Conservation (phyloP, 2,113 vertebrate species). For the Patagioenas fasciata region DNA sequence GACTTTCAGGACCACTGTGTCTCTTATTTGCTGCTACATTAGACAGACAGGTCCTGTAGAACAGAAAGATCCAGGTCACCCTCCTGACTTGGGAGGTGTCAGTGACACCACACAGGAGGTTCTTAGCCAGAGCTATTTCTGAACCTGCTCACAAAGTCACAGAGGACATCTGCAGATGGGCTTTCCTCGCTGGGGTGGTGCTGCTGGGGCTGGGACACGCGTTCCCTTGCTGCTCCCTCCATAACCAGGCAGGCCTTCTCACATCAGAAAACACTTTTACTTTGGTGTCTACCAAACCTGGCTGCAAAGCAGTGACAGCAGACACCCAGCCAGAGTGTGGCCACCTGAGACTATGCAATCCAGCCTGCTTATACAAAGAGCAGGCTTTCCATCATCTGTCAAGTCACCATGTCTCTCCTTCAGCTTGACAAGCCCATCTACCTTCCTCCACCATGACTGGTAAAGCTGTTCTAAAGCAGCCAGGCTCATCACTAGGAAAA, state of each 20-base stretch:
- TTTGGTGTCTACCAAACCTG: not conserved
- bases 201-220: not conserved
- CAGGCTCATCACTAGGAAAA: not conserved
- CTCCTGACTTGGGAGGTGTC: not conserved
- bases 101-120: not conserved
- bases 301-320: not conserved
- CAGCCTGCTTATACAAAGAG: not conserved
- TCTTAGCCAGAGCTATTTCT: constrained; percentile 29
- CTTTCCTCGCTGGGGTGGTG: not conserved
- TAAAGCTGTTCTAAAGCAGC: not conserved
- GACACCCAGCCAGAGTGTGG: rapidly evolving
- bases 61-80: constrained; percentile 26
- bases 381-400: rapidly evolving
- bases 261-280: not conserved
- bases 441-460: not conserved
- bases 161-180: not conserved
- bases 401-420: not conserved
- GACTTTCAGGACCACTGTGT: not conserved
- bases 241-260: not conserved
- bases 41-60: not conserved
- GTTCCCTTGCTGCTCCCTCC: not conserved
- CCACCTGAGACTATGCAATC: not conserved
- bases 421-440: not conserved
- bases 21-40: not conserved
- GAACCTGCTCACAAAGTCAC: constrained; percentile 15